phyloP scores from a whole-genome alignment of 1,140 invertebrate genomes.

The Penaeus japonicus region DNA sequence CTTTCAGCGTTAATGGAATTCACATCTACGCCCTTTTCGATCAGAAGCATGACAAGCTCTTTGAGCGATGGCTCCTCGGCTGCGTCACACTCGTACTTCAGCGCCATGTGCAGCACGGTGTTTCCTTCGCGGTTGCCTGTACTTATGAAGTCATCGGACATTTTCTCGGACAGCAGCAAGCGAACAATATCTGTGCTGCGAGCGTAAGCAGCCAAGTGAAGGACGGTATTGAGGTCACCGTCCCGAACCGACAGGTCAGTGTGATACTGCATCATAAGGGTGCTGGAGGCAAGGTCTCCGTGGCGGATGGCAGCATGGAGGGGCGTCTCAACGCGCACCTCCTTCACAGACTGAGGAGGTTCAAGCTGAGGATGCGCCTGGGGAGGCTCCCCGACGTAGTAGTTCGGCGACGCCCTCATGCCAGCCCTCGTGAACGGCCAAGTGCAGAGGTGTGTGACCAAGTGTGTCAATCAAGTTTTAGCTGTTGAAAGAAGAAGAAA shows the following conservation, averaged over 20 bases:
- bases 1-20: slow-evolving; percentile 3
- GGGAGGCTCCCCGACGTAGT: neutral
- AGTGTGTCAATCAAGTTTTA: neutral
- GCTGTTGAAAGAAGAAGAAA: neutral
- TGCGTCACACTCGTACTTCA: neutral
- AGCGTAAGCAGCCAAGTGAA: slow-evolving; percentile 31
- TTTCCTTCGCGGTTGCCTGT: neutral
- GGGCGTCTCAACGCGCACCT: too few relatives aligned
- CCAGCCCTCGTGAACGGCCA: neutral
- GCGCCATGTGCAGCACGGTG: neutral
- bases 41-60: slow-evolving; percentile 10
- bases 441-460: neutral
- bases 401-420: neutral
- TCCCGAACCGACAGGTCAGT: slow-evolving; percentile 6
- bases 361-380: neutral
- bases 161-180: neutral
- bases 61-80: neutral
- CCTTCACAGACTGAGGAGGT: neutral
- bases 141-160: neutral
- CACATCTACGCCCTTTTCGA: slow-evolving; percentile 21
- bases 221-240: neutral
- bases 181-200: neutral
- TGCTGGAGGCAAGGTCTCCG: neutral
- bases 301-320: neutral
- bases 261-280: neutral